A percentile compares a stretch with the other conserved stretches of the same genome.
These are phyloP conservation scores for Mesocentrotus franciscanus DNA, from an alignment of 53 echinoderm and acorn worm genomes.

Conservation along the genomic window DNA sequence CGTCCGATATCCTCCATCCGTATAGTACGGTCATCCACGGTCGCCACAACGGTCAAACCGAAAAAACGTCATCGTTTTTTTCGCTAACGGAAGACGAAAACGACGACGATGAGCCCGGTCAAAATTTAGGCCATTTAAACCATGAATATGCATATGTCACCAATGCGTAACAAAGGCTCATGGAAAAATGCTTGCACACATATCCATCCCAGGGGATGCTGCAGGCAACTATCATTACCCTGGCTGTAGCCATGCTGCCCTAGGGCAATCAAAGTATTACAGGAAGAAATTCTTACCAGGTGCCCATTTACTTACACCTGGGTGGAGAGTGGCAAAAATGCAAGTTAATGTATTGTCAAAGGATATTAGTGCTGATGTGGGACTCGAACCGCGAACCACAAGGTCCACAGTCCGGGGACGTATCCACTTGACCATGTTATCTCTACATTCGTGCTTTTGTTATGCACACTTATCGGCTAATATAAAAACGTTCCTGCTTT, in stretches of 20 bases:
- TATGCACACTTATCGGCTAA: not conserved
- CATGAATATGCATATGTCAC: constrained; percentile 35
- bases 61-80: constrained; percentile 25
- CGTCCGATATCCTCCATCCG: constrained; percentile 9
- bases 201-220: not conserved
- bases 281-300: no score
- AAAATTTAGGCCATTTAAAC: constrained; percentile 1
- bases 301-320: no score
- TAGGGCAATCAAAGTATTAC: no score
- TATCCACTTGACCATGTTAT: no score
- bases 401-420: no score
- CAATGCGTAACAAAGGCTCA: not conserved
- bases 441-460: not conserved
- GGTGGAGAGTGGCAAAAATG: no score
- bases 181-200: not conserved
- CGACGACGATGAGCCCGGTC: constrained; percentile 7
- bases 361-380: no score
- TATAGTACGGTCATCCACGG: constrained; percentile 28
- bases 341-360: no score
- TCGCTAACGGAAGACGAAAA: constrained; percentile 24
- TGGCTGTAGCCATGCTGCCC: no score
- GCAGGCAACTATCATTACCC: not conserved
- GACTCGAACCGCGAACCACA: no score
- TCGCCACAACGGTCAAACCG: not conserved
- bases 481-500: not conserved